A percentile compares a stretch with the other conserved stretches of the same genome.
These are phyloP conservation scores for Neosilurus mollespiculum DNA, from an alignment of 2,797 vertebrate species.

Conservation along the genomic window DNA sequence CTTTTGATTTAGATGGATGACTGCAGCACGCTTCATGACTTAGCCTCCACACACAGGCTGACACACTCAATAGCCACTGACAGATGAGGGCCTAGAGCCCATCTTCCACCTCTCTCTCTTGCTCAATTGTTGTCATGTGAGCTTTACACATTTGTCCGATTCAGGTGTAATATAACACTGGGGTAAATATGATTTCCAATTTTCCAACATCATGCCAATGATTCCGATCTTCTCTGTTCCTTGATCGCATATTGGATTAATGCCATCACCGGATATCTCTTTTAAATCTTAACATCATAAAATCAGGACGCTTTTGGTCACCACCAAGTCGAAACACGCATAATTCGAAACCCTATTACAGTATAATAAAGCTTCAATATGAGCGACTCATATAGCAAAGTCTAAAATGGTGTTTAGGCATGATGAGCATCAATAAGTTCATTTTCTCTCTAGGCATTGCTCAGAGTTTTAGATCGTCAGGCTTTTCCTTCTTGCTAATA, in stretches of 20 bases:
- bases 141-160: constrained; percentile 22
- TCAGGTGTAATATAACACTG: constrained; percentile 12
- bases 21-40: constrained; percentile 56
- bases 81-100: constrained; percentile 58
- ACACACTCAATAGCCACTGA: constrained; percentile 65
- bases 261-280: neutral
- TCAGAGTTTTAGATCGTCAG: constrained; percentile 1
- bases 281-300: neutral
- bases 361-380: neutral
- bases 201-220: neutral
- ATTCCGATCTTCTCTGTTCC: neutral
- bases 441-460: neutral
- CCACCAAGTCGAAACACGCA: neutral
- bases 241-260: constrained; percentile 4
- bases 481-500: constrained; percentile 50
- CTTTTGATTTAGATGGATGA: constrained; percentile 63
- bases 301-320: neutral
- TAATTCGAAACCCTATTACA: neutral
- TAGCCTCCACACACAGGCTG: constrained; percentile 59
- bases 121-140: constrained; percentile 16
- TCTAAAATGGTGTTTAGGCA: neutral
- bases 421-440: constrained; percentile 20
- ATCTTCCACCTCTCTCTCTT: constrained; percentile 32
- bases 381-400: neutral
- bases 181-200: constrained; percentile 16